Evolutionary conservation across 2,888 invertebrate genomes (phyloP).

Genomic region (Periphyllus acericola): DNA sequence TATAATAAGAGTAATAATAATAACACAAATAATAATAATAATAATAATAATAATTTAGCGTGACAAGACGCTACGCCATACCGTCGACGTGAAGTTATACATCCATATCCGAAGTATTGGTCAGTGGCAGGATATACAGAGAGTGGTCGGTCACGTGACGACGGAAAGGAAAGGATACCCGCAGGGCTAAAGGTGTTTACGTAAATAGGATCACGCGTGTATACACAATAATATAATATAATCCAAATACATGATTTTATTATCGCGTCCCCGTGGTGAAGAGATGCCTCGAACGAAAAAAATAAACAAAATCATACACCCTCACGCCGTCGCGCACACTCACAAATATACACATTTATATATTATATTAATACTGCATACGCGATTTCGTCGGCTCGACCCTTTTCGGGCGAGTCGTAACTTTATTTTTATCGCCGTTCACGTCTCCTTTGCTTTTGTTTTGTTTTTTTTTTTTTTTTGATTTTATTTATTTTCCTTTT

Average conservation of each 20-base stretch:
- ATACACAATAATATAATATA: not conserved
- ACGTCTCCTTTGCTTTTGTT: not conserved
- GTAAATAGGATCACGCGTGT: not conserved
- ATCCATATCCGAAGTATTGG: not conserved
- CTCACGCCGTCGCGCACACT: not conserved
- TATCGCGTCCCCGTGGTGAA: not conserved
- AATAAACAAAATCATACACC: slow-evolving; percentile 22
- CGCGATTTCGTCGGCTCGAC: slow-evolving; percentile 18
- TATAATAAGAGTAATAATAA: too few species aligned
- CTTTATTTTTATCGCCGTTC: slow-evolving; percentile 43
- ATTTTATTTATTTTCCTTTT: not conserved
- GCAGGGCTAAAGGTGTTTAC: not conserved
- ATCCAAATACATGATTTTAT: not conserved
- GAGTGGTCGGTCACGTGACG: not conserved
- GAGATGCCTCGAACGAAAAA: not conserved
- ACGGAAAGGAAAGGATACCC: not conserved
- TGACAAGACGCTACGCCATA: too few species aligned
- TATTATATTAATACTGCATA: slow-evolving; percentile 41
- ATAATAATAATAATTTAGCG: too few species aligned
- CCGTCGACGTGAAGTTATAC: not conserved
- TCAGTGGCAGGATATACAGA: not conserved
- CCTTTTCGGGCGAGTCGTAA: slow-evolving; percentile 28
- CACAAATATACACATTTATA: not conserved
- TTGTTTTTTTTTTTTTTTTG: not conserved
- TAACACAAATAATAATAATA: too few species aligned